These are phyloP conservation scores for Cancer borealis DNA, from an alignment of 2,888 invertebrate species.

Conservation along the genomic window DNA sequence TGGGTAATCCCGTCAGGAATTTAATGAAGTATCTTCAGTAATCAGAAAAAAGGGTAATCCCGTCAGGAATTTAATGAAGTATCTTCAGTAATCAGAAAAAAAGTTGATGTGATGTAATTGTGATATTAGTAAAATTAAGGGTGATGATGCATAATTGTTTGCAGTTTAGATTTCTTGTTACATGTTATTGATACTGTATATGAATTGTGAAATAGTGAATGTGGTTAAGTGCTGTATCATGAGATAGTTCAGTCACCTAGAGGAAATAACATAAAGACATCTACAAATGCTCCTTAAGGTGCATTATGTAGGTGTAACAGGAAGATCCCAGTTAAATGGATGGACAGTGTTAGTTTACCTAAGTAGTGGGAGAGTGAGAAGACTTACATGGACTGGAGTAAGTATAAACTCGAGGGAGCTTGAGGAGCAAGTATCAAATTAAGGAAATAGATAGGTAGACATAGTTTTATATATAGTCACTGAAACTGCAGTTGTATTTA, in stretches of 20 bases:
- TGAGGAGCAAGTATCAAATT: background rate
- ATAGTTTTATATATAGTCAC: background rate
- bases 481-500: too few relatives aligned
- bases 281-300: too few relatives aligned
- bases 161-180: background rate
- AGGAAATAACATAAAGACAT: background rate
- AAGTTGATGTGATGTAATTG: background rate
- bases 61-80: background rate
- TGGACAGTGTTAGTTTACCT: background rate
- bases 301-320: background rate
- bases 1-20: background rate
- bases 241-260: background rate
- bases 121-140: background rate
- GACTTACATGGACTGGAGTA: background rate
- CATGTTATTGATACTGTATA: background rate
- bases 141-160: background rate
- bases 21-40: background rate
- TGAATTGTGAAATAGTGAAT: background rate
- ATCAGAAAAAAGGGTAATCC: too few relatives aligned
- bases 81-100: too few relatives aligned
- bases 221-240: background rate
- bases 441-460: background rate
- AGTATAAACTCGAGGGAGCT: background rate
- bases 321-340: background rate
- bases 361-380: background rate